Percentiles rank a stretch among this genome's conserved stretches.
These are phyloP conservation scores for Dinomys branickii DNA, from an alignment of 2,113 vertebrate species.

Conservation along the genomic window DNA sequence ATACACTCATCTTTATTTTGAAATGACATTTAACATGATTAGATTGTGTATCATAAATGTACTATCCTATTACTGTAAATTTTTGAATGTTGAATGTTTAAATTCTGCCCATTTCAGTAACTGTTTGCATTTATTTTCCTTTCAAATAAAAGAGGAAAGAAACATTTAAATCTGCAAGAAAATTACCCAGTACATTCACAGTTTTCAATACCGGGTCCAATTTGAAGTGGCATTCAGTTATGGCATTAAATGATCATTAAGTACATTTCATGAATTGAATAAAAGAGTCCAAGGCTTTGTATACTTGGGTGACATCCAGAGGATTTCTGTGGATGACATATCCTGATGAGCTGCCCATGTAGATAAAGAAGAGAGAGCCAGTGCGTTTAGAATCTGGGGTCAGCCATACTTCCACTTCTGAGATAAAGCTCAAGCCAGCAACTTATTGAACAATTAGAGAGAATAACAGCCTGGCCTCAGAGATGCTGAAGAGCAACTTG, in stretches of 20 bases:
- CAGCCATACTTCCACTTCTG: neutral
- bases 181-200: slow-evolving; percentile 55
- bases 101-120: slow-evolving; percentile 47
- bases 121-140: slow-evolving; percentile 51
- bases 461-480: neutral
- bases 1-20: slow-evolving; percentile 47
- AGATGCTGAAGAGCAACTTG: neutral
- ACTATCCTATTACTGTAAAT: neutral
- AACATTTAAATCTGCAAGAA: slow-evolving; percentile 69
- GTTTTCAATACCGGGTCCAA: slow-evolving; percentile 57
- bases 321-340: neutral
- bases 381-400: neutral
- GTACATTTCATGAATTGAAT: slow-evolving; percentile 28
- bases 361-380: neutral
- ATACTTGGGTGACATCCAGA: neutral
- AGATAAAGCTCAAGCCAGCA: neutral
- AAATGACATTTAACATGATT: slow-evolving; percentile 58
- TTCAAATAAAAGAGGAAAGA: slow-evolving; percentile 57
- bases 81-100: slow-evolving; percentile 48
- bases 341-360: neutral
- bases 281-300: neutral
- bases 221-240: slow-evolving; percentile 49
- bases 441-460: neutral
- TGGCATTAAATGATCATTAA: slow-evolving; percentile 52
- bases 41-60: neutral